These are phyloP conservation scores for Creontiades dilutus DNA, from an alignment of 2,888 invertebrate genomes.

Conservation along the genomic window DNA sequence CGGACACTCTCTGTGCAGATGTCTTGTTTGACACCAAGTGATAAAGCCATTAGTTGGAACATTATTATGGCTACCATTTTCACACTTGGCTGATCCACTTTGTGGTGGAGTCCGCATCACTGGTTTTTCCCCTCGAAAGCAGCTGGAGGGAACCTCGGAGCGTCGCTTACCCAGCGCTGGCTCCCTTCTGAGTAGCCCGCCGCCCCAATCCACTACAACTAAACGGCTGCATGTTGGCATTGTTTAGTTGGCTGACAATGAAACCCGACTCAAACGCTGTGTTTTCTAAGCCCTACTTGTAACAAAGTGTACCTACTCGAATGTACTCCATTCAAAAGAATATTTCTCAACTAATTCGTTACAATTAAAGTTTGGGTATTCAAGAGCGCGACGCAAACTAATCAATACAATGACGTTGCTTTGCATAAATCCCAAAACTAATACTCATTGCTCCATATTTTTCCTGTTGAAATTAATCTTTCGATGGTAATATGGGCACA, in stretches of 20 bases:
- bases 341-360: neutral
- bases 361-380: neutral
- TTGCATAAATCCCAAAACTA: no score
- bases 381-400: no score
- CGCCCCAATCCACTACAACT: neutral
- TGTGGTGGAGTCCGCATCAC: constrained; percentile 5
- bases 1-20: constrained; percentile 21
- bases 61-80: constrained; percentile 49
- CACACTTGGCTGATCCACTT: constrained; percentile 45
- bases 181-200: neutral
- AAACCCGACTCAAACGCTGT: neutral
- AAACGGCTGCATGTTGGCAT: constrained; percentile 47
- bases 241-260: constrained; percentile 25
- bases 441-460: no score
- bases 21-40: constrained; percentile 9
- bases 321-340: neutral
- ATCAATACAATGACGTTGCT: no score
- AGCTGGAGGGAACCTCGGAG: constrained; percentile 13
- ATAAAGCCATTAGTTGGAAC: constrained; percentile 33
- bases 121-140: neutral
- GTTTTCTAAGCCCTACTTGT: neutral
- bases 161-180: neutral
- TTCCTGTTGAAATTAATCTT: no score
- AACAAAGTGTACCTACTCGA: neutral
- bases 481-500: no score